Base-by-base conservation (phyloP, 2,113 vertebrate genomes). In the Chloropsis cyanopogon region DNA sequence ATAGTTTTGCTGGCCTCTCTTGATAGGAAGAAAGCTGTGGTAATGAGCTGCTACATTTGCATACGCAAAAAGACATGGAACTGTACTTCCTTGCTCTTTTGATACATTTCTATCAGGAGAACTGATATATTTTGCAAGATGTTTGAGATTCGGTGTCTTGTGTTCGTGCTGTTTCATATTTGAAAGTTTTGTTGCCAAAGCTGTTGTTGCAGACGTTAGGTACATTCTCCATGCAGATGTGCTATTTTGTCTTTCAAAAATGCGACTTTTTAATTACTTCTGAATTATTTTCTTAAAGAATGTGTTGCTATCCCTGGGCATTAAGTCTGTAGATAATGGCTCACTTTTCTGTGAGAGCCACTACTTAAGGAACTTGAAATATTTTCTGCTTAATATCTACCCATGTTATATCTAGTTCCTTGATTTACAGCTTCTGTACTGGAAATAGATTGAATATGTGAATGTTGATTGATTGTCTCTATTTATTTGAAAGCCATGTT, bases 1-100 rank as follows among this genome's bases (percentile, higher is more conserved):
- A 65, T 22, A 52, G 46, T 91, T 92, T 83, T 85, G 59, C 91
- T 96, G 95, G 52, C 31, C 66, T 88, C 53, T 88, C 54, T 93
- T 78, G 95, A 92, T 95, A 95, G 92, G 93, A 59, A 65, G n/a
- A 41, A 39, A 70, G 39, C 18, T 76, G 47, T 69, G 71, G 59
- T 72, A 66, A 72, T 77, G 61, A 92, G 80, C 64, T 3, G 4
- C 42, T 90, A 11, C 3, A 12, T 72, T 68, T 93, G 41, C 20
- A 7, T 59, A 5, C 28, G 12, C 35, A 70, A 73, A 90, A 88
- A 81, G 71, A 77, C 35, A 47, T 28, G 18, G 25, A 82, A 72
- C 26, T 88, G 73, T 39, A n/a, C 81, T 88, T 88, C 52, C 64
- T 80, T 14, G 1, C 70, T 80, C 37, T 81, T 92, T 70, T 88